These are phyloP conservation scores for Lytechinus variegatus DNA, from an alignment of 35 echinoderm and acorn worm species.

Conservation along the genomic window DNA sequence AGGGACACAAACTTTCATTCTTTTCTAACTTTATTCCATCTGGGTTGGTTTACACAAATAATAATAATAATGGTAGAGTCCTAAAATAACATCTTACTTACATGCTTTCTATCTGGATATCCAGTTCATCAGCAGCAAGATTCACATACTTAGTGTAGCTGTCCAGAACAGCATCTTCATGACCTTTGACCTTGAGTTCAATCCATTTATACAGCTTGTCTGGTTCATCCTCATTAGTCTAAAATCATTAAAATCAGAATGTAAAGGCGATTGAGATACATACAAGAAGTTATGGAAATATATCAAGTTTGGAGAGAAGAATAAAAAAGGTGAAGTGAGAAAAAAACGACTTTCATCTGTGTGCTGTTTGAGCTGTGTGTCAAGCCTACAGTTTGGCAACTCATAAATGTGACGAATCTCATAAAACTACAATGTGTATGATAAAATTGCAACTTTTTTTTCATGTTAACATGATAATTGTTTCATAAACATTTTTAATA, in stretches of 20 bases:
- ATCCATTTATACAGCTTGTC: slow-evolving; percentile 87
- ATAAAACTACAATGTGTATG: too few species aligned
- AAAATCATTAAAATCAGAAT: neutral
- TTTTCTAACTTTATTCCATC: neutral
- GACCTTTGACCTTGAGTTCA: slow-evolving; percentile 89
- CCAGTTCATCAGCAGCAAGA: slow-evolving; percentile 84
- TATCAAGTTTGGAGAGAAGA: neutral
- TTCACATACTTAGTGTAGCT: slow-evolving; percentile 86
- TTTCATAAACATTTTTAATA: too few species aligned
- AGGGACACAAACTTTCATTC: neutral
- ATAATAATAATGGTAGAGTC: neutral
- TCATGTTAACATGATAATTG: too few species aligned
- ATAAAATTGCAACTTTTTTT: too few species aligned
- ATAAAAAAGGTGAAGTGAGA: neutral
- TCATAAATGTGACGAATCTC: too few species aligned
- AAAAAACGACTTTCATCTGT: too few species aligned
- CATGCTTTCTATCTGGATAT: slow-evolving; percentile 70
- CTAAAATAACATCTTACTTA: slow-evolving; percentile 53
- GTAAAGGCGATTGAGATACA: neutral
- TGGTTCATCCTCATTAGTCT: slow-evolving; percentile 57
- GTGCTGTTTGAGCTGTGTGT: too few species aligned
- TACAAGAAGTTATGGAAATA: neutral
- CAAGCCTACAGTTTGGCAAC: too few species aligned
- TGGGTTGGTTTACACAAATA: neutral
- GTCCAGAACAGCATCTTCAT: slow-evolving; percentile 87